These are phyloP conservation scores for Rutpela maculata DNA, from an alignment of 2,888 invertebrate species.

Conservation along the genomic window DNA sequence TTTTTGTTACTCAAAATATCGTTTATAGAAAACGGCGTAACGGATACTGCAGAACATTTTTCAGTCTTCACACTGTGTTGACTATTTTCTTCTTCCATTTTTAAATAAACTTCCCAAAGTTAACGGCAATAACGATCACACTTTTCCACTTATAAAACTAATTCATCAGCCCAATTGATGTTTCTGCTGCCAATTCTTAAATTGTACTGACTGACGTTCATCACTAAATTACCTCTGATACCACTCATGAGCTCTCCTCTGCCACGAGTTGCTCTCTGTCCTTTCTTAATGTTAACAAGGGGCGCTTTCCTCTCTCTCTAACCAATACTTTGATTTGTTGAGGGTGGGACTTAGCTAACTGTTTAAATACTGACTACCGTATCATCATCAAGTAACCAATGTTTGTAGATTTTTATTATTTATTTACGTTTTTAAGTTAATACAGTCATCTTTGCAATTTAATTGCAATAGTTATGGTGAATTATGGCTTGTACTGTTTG, in stretches of 20 bases:
- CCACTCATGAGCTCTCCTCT: conserved; percentile 67
- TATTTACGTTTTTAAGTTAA: conserved; percentile 43
- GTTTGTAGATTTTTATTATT: conserved; percentile 51
- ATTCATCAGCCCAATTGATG: conserved; percentile 38
- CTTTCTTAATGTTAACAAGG: conserved; percentile 45
- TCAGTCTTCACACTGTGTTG: conserved; percentile 58
- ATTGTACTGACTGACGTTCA: conserved; percentile 68
- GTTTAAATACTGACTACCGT: conserved; percentile 56
- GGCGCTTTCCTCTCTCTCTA: conserved; percentile 50
- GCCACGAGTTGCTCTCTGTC: conserved; percentile 59
- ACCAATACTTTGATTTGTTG: conserved; percentile 59
- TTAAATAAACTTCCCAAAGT: conserved; percentile 11
- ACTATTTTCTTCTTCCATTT: conserved; percentile 65
- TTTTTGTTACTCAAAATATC: conserved; percentile 79
- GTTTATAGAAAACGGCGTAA: conserved; percentile 84
- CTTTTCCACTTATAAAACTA: conserved; percentile 13
- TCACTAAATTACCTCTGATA: conserved; percentile 70
- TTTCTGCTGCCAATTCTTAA: conserved; percentile 65
- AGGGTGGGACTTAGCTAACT: conserved; percentile 62
- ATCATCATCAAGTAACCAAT: conserved; percentile 55
- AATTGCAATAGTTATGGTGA: conserved; percentile 14
- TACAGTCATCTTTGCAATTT: conserved; percentile 15
- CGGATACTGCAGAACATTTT: conserved; percentile 61
- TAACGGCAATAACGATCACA: conserved; percentile 12
- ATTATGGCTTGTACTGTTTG: background rate